phyloP scores from a whole-genome alignment of 2,113 vertebrate species.

The Pitta sordida region DNA sequence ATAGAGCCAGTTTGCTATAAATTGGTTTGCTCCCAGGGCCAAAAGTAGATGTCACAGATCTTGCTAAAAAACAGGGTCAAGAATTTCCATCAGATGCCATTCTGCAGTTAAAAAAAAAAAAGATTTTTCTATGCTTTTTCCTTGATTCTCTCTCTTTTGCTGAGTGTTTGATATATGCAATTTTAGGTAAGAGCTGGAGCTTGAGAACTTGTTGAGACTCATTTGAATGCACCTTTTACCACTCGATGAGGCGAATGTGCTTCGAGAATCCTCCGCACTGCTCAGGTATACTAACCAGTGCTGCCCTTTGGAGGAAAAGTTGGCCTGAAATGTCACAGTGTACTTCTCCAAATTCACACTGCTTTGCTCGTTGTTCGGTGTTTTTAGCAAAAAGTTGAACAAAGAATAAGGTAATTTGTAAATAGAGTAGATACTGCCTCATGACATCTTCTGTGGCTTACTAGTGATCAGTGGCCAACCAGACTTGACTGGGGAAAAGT shows the following conservation, averaged over 20 bases:
- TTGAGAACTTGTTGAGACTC: background rate
- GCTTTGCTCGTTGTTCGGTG: background rate
- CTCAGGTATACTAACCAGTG: background rate
- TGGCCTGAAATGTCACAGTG: background rate
- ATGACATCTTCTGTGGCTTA: background rate
- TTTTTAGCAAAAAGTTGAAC: background rate
- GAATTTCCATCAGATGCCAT: background rate
- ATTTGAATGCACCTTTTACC: background rate
- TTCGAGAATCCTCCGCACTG: background rate
- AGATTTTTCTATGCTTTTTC: background rate
- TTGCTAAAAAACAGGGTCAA: background rate
- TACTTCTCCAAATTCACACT: background rate
- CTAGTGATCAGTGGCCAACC: background rate
- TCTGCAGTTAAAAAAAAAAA: background rate
- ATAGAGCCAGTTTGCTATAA: background rate
- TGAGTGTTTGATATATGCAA: background rate
- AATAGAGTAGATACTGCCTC: background rate
- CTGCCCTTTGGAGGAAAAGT: background rate
- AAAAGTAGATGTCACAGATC: background rate
- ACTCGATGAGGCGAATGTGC: background rate
- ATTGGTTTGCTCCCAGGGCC: background rate
- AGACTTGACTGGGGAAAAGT: background rate
- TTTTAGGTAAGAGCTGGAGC: background rate
- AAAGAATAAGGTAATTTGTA: background rate
- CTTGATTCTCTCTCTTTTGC: background rate